These are phyloP conservation scores for Nasonovia ribisnigri DNA, from an alignment of 2,888 invertebrate genomes.

Conservation along the genomic window DNA sequence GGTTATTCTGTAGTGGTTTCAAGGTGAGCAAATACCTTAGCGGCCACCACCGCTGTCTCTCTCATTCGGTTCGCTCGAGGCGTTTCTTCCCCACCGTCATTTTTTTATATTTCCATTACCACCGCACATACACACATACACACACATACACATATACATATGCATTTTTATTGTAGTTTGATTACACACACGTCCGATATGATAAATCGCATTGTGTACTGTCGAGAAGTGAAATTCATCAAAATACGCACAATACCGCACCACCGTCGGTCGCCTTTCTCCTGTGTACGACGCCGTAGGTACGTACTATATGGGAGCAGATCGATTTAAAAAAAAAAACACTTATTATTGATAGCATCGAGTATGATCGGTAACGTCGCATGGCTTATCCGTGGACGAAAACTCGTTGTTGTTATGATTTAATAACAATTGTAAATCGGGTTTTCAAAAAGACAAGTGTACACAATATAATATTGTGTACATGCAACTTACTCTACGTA, in stretches of 20 bases:
- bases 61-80: slow-evolving; percentile 47
- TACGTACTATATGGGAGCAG: slow-evolving; percentile 33
- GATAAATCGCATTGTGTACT: slow-evolving; percentile 53
- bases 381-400: neutral
- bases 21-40: slow-evolving; percentile 64
- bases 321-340: slow-evolving; percentile 22
- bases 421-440: neutral
- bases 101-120: slow-evolving; percentile 48
- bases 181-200: slow-evolving; percentile 60
- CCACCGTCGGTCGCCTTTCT: slow-evolving; percentile 39
- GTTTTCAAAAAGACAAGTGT: neutral
- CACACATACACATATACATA: slow-evolving; percentile 3
- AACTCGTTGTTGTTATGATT: neutral
- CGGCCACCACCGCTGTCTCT: slow-evolving; percentile 39
- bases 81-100: slow-evolving; percentile 39
- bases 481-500: neutral
- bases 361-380: neutral
- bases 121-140: neutral
- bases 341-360: neutral
- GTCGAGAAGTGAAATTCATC: slow-evolving; percentile 64
- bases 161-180: slow-evolving; percentile 56
- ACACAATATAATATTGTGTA: neutral
- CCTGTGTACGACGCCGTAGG: neutral
- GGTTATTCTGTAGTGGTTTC: slow-evolving; percentile 60
- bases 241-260: slow-evolving; percentile 37